Evolutionary conservation across 2,797 vertebrate genomes (phyloP).

Genomic region (Rhabdomys pumilio): DNA sequence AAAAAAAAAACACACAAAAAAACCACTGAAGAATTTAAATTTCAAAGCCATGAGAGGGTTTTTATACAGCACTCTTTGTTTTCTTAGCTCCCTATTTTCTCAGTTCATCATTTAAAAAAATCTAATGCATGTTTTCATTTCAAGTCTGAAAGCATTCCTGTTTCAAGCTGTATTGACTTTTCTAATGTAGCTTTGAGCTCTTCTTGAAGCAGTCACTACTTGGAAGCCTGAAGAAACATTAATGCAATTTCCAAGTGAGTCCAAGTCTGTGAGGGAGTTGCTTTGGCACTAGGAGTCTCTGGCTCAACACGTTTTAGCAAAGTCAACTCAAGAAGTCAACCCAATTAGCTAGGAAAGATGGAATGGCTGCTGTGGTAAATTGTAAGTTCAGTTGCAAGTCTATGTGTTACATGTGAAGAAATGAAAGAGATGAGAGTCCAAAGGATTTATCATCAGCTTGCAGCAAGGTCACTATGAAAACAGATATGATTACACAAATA

Average conservation of each 20-base stretch:
- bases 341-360: conserved; percentile 68
- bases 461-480: conserved; percentile 54
- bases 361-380: conserved; percentile 76
- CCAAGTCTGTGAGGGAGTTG: conserved; percentile 68
- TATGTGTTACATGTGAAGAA: conserved; percentile 72
- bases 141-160: conserved; percentile 69
- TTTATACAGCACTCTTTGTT: not conserved
- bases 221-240: conserved; percentile 74
- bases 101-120: conserved; percentile 70
- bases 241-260: conserved; percentile 77
- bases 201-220: conserved; percentile 69
- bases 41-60: conserved; percentile 37
- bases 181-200: conserved; percentile 68
- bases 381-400: conserved; percentile 68
- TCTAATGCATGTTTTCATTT: conserved; percentile 76
- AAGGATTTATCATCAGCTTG: conserved; percentile 69
- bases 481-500: conserved; percentile 75
- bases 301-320: conserved; percentile 62
- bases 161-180: conserved; percentile 77
- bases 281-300: conserved; percentile 73
- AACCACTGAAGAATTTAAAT: conserved; percentile 49
- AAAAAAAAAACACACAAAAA: not conserved
- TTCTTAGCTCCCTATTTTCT: conserved; percentile 65
- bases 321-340: conserved; percentile 75
- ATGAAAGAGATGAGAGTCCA: conserved; percentile 69